phyloP scores from a whole-genome alignment of 2,797 vertebrate genomes.

The Ataeniobius toweri region DNA sequence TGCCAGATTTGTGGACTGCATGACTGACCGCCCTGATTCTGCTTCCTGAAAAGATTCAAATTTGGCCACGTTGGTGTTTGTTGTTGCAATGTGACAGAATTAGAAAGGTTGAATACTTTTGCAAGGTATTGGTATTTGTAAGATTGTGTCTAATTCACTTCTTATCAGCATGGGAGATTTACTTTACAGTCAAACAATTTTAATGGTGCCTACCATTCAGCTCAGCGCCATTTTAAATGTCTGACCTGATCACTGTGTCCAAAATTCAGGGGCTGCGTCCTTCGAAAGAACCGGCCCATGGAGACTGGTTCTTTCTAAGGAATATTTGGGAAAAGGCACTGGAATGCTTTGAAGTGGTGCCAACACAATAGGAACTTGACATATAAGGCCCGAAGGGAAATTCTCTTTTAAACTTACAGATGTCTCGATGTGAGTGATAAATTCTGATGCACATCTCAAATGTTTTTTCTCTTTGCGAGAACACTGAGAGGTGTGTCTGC shows the following conservation, averaged over 20 bases:
- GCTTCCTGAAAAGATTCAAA: neutral
- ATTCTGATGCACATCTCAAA: conserved; percentile 12
- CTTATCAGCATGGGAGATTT: neutral
- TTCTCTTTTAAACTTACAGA: neutral
- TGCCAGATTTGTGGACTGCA: neutral
- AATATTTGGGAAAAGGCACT: conserved; percentile 37
- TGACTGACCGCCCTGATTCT: neutral
- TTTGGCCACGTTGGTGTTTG: neutral
- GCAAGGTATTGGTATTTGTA: neutral
- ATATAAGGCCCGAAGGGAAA: conserved; percentile 35
- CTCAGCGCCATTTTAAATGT: neutral
- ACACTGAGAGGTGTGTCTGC: conserved; percentile 69
- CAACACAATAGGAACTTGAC: conserved; percentile 33
- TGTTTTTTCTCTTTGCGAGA: conserved; percentile 39
- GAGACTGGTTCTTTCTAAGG: too few species aligned
- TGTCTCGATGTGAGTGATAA: conserved; percentile 15
- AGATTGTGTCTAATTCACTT: neutral
- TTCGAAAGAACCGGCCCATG: too few species aligned
- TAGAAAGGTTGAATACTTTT: neutral
- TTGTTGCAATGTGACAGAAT: neutral
- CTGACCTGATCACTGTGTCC: neutral
- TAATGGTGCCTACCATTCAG: neutral
- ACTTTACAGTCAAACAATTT: conserved; percentile 1
- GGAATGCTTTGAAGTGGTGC: conserved; percentile 30
- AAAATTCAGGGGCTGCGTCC: too few species aligned